Conservation (phyloP, 64 coral and sea anemone genomes). For the Acropora tenuis region DNA sequence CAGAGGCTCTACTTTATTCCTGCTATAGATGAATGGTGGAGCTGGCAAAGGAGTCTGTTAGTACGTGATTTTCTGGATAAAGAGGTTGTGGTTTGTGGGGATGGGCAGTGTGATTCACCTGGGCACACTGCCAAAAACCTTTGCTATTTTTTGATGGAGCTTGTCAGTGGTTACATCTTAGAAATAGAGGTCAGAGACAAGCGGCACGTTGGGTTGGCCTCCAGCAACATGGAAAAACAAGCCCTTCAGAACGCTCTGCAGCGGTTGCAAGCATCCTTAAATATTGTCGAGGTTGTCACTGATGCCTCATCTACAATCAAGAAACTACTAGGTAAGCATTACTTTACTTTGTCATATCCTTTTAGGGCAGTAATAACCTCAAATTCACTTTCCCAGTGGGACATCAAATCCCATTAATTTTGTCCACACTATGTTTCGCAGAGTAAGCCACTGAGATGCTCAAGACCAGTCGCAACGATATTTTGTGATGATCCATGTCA, state of each 20-base stretch:
- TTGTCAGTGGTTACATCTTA: neutral
- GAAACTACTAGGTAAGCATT: neutral
- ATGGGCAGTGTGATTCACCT: neutral
- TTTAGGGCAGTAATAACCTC: neutral
- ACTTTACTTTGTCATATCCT: neutral
- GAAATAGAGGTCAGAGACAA: neutral
- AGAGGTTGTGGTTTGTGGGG: neutral
- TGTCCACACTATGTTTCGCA: too few relatives aligned
- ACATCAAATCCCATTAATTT: too few relatives aligned
- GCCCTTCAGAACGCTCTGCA: neutral
- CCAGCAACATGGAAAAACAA: neutral
- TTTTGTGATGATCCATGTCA: neutral
- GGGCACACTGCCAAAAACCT: neutral
- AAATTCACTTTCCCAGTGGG: neutral
- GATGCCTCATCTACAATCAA: neutral
- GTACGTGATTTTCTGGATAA: neutral
- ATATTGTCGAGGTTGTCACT: neutral
- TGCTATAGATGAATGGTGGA: neutral
- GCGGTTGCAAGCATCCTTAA: neutral
- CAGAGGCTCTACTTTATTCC: neutral
- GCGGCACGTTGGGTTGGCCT: neutral
- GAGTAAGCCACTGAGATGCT: neutral
- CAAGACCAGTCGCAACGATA: neutral
- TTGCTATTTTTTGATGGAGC: neutral
- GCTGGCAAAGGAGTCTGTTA: neutral